These are phyloP conservation scores for Anoplophora glabripennis DNA, from an alignment of 1,140 invertebrate genomes.

Conservation along the genomic window DNA sequence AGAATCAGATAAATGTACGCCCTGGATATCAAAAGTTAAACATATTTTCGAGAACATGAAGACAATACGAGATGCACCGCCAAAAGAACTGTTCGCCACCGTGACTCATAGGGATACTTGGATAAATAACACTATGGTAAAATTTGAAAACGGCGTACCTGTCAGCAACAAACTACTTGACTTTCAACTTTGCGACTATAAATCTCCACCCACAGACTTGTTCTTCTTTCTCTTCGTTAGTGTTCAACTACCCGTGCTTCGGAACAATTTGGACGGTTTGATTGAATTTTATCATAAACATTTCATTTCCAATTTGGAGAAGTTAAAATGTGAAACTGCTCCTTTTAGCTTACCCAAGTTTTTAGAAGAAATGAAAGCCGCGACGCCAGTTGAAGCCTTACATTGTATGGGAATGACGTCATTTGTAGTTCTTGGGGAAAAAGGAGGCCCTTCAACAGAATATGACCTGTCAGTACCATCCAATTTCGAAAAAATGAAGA, in stretches of 20 bases:
- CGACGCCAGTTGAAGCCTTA: conserved; percentile 1
- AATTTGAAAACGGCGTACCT: conserved; percentile 35
- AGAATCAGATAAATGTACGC: conserved; percentile 2
- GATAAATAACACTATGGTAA: conserved; percentile 59
- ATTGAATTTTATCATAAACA: conserved; percentile 50
- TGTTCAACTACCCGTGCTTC: conserved; percentile 41
- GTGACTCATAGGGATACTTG: conserved; percentile 60
- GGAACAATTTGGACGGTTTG: conserved; percentile 47
- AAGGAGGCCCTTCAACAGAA: neutral
- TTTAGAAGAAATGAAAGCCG: too few species aligned
- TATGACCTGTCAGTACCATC: neutral
- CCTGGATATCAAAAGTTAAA: conserved; percentile 8
- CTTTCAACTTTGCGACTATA: conserved; percentile 57
- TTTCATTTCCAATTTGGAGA: too few species aligned
- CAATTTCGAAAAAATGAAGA: neutral
- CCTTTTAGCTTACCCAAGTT: too few species aligned
- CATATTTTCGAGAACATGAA: conserved; percentile 9
- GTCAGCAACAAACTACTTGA: conserved; percentile 59
- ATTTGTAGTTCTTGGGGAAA: conserved; percentile 6
- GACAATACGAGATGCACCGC: neutral
- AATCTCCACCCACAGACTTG: conserved; percentile 53
- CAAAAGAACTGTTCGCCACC: conserved; percentile 51
- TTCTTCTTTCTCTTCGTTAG: conserved; percentile 56
- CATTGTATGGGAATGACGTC: conserved; percentile 7
- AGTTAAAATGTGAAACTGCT: too few species aligned